Conservation (phyloP, 2,888 invertebrate genomes). For the Drosophila putrida region DNA sequence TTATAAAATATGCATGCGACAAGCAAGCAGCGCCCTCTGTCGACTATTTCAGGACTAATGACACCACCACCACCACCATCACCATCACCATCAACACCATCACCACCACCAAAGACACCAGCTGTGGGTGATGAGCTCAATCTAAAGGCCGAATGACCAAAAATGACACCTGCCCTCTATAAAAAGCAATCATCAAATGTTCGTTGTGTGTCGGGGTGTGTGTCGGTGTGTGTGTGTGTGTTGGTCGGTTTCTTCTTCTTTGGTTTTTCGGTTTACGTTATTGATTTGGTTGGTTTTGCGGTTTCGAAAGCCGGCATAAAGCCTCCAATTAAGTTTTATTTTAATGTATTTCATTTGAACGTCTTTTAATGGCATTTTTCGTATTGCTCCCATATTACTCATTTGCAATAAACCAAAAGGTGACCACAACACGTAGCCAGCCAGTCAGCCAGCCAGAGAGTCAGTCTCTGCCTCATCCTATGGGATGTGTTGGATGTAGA, state of each 20-base stretch:
- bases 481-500: slow-evolving; percentile 36
- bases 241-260: background rate
- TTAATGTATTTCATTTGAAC: slow-evolving; percentile 79
- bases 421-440: slow-evolving; percentile 78
- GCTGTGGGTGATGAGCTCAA: slow-evolving; percentile 68
- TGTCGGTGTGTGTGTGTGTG: background rate
- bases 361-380: slow-evolving; percentile 79
- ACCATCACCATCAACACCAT: slow-evolving; percentile 5
- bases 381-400: slow-evolving; percentile 72
- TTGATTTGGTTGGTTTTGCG: slow-evolving; percentile 72
- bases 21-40: slow-evolving; percentile 29
- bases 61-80: slow-evolving; percentile 33
- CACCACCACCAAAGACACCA: slow-evolving; percentile 4
- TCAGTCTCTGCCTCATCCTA: slow-evolving; percentile 34
- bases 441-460: slow-evolving; percentile 7
- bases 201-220: slow-evolving; percentile 5
- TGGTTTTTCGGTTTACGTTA: slow-evolving; percentile 45
- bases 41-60: slow-evolving; percentile 49
- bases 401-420: slow-evolving; percentile 78
- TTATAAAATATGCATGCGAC: slow-evolving; percentile 79
- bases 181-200: slow-evolving; percentile 49
- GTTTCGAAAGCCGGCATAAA: slow-evolving; percentile 55
- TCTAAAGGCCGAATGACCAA: slow-evolving; percentile 34
- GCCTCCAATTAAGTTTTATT: slow-evolving; percentile 80
- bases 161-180: slow-evolving; percentile 68